Conservation (phyloP, 2,113 vertebrate species). For the Corvus hawaiiensis region DNA sequence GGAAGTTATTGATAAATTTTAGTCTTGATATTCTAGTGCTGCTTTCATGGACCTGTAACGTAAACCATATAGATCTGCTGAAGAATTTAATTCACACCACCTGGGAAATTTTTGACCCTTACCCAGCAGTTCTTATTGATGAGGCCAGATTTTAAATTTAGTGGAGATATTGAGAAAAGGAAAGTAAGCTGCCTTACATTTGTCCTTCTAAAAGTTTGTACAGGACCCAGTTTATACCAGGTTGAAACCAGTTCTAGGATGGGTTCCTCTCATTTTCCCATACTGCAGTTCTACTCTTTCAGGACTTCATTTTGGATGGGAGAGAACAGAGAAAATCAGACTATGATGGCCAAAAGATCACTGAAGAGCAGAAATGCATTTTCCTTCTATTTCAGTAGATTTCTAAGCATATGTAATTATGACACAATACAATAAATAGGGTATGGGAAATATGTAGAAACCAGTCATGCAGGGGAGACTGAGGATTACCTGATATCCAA, state of each 20-base stretch:
- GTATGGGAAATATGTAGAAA: neutral
- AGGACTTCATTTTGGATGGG: neutral
- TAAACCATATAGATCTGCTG: neutral
- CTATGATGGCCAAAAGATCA: neutral
- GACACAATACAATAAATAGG: neutral
- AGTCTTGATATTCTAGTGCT: neutral
- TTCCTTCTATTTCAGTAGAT: neutral
- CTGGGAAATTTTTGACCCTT: neutral
- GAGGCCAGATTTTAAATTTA: neutral
- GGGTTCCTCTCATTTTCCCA: neutral
- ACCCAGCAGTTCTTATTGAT: neutral
- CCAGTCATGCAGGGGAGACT: neutral
- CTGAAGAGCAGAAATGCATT: neutral
- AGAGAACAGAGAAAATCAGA: neutral
- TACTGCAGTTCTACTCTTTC: neutral
- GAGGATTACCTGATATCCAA: neutral
- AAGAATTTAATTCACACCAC: neutral
- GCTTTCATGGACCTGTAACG: neutral
- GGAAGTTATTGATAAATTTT: neutral
- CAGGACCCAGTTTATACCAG: neutral
- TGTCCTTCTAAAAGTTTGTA: neutral
- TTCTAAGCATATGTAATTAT: neutral
- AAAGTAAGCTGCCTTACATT: neutral
- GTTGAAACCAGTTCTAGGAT: neutral
- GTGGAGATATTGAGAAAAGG: neutral